These are phyloP conservation scores for Geopemphigus sp. DNA, from an alignment of 1,140 invertebrate species.

Conservation along the genomic window DNA sequence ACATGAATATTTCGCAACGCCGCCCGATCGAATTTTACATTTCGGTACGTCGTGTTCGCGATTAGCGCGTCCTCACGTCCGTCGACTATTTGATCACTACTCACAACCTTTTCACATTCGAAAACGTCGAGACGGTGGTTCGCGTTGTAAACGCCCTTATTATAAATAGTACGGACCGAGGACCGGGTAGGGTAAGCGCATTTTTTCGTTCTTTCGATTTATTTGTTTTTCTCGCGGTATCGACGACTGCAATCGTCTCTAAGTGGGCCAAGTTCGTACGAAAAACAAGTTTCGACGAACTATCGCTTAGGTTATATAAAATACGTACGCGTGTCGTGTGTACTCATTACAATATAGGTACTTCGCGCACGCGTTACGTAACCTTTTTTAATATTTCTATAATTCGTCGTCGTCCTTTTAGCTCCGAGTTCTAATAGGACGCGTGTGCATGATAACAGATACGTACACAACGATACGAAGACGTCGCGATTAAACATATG, in stretches of 20 bases:
- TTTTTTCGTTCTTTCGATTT: background rate
- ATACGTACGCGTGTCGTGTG: no score
- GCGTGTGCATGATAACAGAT: no score
- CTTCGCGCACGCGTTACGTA: background rate
- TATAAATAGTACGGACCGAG: no score
- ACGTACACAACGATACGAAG: no score
- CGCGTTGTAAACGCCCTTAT: no score
- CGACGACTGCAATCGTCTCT: background rate
- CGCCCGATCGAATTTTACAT: background rate
- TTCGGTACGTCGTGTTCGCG: background rate
- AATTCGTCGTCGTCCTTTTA: no score
- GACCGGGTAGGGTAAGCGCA: background rate
- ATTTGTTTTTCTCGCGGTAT: background rate
- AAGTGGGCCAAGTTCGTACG: conserved; percentile 40
- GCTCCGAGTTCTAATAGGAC: no score
- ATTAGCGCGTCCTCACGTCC: background rate
- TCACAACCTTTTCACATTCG: no score
- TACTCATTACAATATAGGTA: no score
- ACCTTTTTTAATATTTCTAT: background rate
- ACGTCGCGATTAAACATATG: no score
- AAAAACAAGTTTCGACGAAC: conserved; percentile 22
- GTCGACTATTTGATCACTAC: no score
- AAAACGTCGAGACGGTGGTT: background rate
- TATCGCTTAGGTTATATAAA: background rate
- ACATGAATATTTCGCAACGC: background rate